Conservation (phyloP, 1,140 invertebrate genomes). For the Druon quercuslanigerum region DNA sequence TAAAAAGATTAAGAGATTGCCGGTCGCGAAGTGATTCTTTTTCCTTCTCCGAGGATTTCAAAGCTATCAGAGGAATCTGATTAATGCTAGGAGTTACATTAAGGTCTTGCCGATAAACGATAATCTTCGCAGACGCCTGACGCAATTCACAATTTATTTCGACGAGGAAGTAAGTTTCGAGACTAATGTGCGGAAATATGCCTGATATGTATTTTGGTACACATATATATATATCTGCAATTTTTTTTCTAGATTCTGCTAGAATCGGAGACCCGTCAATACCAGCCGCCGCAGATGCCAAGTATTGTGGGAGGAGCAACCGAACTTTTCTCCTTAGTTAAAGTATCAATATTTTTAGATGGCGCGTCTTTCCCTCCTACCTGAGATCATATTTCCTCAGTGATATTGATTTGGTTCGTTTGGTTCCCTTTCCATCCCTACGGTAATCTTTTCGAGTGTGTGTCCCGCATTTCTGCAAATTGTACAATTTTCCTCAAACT, state of each 20-base stretch:
- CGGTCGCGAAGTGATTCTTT: background rate
- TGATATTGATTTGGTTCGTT: conserved; percentile 27
- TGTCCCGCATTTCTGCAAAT: conserved; percentile 30
- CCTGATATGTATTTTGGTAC: background rate
- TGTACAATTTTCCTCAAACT: conserved; percentile 24
- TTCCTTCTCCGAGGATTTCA: background rate
- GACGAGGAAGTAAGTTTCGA: background rate
- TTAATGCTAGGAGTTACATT: conserved; percentile 1
- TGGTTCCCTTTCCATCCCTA: conserved; percentile 2
- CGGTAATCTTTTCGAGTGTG: conserved; percentile 29
- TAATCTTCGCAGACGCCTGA: conserved; percentile 4
- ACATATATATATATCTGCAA: background rate
- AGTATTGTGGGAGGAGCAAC: conserved; percentile 28
- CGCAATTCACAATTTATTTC: background rate
- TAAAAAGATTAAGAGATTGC: conserved; percentile 8
- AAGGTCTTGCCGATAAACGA: background rate
- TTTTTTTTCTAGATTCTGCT: conserved; percentile 14
- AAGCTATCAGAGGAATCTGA: conserved; percentile 12
- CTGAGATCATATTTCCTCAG: conserved; percentile 54
- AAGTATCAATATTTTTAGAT: conserved; percentile 68
- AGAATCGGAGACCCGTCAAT: conserved; percentile 25
- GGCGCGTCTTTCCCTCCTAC: conserved; percentile 55
- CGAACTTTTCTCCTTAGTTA: conserved; percentile 66
- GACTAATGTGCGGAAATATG: background rate
- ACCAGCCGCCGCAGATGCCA: conserved; percentile 6